phyloP scores from a whole-genome alignment of 2,113 vertebrate species.

The Lucifuga dentata region DNA sequence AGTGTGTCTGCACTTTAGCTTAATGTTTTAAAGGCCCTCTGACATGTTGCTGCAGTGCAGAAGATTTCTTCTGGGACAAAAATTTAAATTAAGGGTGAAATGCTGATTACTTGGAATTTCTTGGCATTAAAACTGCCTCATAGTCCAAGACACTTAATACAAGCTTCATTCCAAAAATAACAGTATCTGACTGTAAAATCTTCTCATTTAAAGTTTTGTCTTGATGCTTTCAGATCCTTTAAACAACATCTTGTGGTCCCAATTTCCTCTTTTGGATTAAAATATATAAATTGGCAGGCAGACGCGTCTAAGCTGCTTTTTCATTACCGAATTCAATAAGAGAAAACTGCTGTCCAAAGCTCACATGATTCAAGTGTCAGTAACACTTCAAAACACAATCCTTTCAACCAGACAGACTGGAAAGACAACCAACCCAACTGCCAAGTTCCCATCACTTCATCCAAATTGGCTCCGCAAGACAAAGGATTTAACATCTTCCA shows the following conservation, averaged over 20 bases:
- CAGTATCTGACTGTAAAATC: neutral
- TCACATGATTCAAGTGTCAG: too few relatives aligned
- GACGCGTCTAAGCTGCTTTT: neutral
- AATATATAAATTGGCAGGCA: neutral
- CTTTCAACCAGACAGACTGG: conserved; percentile 5
- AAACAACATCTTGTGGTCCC: neutral
- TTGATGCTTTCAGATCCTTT: neutral
- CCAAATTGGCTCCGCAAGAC: neutral
- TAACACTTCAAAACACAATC: neutral
- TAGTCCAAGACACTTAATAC: conserved; percentile 1
- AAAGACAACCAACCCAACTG: conserved; percentile 17
- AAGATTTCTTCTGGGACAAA: too few relatives aligned
- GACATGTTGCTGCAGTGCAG: too few relatives aligned
- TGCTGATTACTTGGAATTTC: neutral
- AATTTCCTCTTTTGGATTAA: conserved; percentile 22
- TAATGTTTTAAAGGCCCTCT: too few relatives aligned
- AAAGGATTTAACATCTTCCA: neutral
- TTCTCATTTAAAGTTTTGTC: neutral
- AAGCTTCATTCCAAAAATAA: neutral
- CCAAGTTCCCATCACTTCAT: conserved; percentile 7
- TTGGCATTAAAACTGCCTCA: neutral
- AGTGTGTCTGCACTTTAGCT: too few relatives aligned
- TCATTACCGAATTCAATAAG: conserved; percentile 3
- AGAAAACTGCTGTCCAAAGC: neutral
- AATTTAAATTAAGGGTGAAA: neutral